phyloP scores from a whole-genome alignment of 2,888 invertebrate genomes.

The Meandrusa payeni region DNA sequence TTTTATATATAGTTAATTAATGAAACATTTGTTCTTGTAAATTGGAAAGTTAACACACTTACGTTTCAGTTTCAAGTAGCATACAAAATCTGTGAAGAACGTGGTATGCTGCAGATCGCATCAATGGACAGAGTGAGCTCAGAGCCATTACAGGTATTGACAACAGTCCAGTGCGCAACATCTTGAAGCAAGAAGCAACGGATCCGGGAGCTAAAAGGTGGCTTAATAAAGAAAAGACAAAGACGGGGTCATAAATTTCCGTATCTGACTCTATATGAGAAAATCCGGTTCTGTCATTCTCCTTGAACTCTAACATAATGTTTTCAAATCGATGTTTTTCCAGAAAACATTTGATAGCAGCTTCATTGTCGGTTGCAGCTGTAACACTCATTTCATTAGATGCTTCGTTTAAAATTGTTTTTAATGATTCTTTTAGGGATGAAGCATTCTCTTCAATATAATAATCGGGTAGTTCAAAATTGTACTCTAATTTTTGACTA shows the following conservation, averaged over 20 bases:
- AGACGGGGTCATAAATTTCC: slow-evolving; percentile 89
- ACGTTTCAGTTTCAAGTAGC: slow-evolving; percentile 87
- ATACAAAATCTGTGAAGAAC: slow-evolving; percentile 87
- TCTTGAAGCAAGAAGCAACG: slow-evolving; percentile 85
- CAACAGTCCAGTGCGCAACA: slow-evolving; percentile 85
- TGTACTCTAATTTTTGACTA: slow-evolving; percentile 76
- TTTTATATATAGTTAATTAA: too few relatives aligned
- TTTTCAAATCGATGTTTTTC: slow-evolving; percentile 43
- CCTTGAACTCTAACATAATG: slow-evolving; percentile 35
- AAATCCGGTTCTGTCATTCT: slow-evolving; percentile 39
- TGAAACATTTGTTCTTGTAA: too few relatives aligned
- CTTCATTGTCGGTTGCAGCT: slow-evolving; percentile 44
- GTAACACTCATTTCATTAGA: slow-evolving; percentile 42
- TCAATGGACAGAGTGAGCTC: slow-evolving; percentile 83
- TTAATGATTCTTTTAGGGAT: slow-evolving; percentile 25
- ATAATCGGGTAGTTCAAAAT: slow-evolving; percentile 50
- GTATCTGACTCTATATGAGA: slow-evolving; percentile 48
- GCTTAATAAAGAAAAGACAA: slow-evolving; percentile 88
- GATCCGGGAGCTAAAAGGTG: slow-evolving; percentile 88
- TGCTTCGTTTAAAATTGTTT: slow-evolving; percentile 40
- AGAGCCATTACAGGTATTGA: slow-evolving; percentile 86
- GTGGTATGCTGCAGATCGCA: slow-evolving; percentile 87
- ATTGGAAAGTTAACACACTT: too few relatives aligned
- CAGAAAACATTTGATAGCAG: slow-evolving; percentile 38
- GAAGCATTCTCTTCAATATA: slow-evolving; percentile 30